Conservation (phyloP, 1,140 invertebrate genomes). For the Brachionus koreanus region DNA sequence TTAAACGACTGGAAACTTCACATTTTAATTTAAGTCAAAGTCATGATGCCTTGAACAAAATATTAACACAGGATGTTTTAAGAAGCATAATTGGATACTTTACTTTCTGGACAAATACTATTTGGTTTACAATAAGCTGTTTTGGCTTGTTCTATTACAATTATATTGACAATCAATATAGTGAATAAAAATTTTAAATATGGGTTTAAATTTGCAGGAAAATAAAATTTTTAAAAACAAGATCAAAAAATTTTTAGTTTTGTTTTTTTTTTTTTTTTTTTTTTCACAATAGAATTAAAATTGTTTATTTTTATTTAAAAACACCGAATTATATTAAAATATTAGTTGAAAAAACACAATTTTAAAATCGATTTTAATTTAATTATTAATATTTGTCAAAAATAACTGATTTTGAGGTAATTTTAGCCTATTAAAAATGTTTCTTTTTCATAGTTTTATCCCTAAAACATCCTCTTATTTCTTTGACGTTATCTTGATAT, state of each 20-base stretch:
- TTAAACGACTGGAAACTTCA: not conserved
- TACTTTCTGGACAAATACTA: conserved; percentile 34
- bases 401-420: not conserved
- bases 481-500: not conserved
- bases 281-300: too few species aligned
- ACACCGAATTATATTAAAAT: too few species aligned
- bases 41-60: conserved; percentile 13
- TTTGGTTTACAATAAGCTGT: conserved; percentile 42
- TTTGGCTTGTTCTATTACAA: conserved; percentile 33
- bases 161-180: conserved; percentile 22
- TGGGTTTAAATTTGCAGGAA: too few species aligned
- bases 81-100: conserved; percentile 40
- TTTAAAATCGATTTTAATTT: not conserved
- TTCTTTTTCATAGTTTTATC: not conserved
- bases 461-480: not conserved
- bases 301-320: too few species aligned
- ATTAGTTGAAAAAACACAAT: not conserved
- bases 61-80: not conserved
- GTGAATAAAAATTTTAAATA: not conserved
- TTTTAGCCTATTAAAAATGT: not conserved
- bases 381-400: not conserved
- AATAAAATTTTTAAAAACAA: not conserved
- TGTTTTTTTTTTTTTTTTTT: too few species aligned
- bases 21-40: conserved; percentile 23
- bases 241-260: too few species aligned